Evolutionary conservation across 2,113 vertebrate species (phyloP).

Genomic region (Nesoenas mayeri): DNA sequence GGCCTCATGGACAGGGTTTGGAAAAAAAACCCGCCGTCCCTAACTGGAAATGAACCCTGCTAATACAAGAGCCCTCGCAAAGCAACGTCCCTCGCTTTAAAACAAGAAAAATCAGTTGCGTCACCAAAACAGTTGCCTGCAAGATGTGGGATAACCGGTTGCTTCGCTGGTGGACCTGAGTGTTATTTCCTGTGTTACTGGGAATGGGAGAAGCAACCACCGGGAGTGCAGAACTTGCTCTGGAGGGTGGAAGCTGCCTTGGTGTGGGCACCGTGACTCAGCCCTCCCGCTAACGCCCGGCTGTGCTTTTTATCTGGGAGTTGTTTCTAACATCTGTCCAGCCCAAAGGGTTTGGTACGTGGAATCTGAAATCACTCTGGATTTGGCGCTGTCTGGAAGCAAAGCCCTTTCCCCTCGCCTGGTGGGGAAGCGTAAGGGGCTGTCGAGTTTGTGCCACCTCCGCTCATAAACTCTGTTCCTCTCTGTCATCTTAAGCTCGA

Average conservation of each 20-base stretch:
- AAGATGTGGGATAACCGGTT: fast-evolving
- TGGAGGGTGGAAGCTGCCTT: neutral
- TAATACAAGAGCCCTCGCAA: fast-evolving
- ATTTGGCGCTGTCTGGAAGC: neutral
- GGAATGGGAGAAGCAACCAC: neutral
- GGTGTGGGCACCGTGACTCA: neutral
- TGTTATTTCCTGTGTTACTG: fast-evolving
- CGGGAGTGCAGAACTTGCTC: neutral
- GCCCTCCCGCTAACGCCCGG: fast-evolving
- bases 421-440: neutral
- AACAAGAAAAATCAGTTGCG: fast-evolving
- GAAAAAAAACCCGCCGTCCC: neutral
- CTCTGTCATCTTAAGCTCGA: fast-evolving
- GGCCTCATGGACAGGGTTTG: fast-evolving
- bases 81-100: fast-evolving
- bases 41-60: neutral
- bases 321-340: neutral
- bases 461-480: neutral
- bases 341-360: neutral
- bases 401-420: neutral
- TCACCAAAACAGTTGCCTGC: neutral
- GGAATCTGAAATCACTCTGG: neutral
- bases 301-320: neutral
- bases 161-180: neutral
- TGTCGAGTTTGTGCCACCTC: neutral